Evolutionary conservation across 2,113 vertebrate genomes (phyloP).

Genomic region (Oryzias javanicus): DNA sequence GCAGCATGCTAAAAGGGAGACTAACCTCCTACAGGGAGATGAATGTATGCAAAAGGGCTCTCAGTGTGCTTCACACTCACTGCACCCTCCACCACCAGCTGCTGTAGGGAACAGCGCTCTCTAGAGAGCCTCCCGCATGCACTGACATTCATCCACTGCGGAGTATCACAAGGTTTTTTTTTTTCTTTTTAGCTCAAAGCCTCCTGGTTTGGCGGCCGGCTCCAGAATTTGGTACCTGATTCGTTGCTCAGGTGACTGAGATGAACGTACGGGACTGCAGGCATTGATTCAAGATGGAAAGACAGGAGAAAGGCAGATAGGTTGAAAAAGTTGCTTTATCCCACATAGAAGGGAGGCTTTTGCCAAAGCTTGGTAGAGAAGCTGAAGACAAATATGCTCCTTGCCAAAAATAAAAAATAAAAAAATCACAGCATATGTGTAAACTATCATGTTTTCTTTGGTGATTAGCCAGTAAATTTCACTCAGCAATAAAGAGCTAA

Average conservation of each 20-base stretch:
- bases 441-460: conserved; percentile 11
- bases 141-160: conserved; percentile 59
- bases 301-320: conserved; percentile 67
- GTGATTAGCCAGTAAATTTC: conserved; percentile 26
- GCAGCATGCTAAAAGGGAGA: conserved; percentile 13
- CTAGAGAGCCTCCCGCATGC: conserved; percentile 47
- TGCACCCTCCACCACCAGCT: conserved; percentile 6
- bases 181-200: conserved; percentile 28
- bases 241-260: conserved; percentile 98
- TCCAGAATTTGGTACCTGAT: conserved; percentile 87
- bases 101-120: conserved; percentile 12
- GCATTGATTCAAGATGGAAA: conserved; percentile 68
- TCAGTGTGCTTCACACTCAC: not conserved
- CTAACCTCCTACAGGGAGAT: conserved; percentile 28
- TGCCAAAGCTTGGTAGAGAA: not conserved
- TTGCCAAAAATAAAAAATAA: conserved; percentile 2
- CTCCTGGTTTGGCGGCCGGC: conserved; percentile 34
- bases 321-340: conserved; percentile 37
- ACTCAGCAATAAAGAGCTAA: conserved; percentile 44
- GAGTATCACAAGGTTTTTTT: conserved; percentile 14
- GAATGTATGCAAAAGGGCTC: conserved; percentile 49
- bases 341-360: conserved; percentile 5
- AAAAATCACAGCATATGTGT: conserved; percentile 8
- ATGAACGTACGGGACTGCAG: conserved; percentile 96
- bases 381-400: not conserved